phyloP scores from a whole-genome alignment of 2,797 vertebrate genomes.

The Apogon hyalosoma region DNA sequence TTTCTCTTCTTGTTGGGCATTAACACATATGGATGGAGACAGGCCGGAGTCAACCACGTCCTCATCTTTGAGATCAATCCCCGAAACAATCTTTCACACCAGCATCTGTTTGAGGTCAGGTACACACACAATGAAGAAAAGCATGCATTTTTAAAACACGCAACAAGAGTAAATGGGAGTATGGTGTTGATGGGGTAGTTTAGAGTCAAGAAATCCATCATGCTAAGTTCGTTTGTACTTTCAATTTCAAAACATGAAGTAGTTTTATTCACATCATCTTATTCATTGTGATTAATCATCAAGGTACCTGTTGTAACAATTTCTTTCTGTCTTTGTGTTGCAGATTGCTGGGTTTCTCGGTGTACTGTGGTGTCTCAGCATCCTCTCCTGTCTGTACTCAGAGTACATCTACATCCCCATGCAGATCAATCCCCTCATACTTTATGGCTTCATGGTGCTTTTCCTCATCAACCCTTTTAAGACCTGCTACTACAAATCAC shows the following conservation, averaged over 20 bases:
- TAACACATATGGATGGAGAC: constrained; percentile 98
- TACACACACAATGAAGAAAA: not conserved
- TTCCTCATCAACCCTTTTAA: constrained; percentile 98
- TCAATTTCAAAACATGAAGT: constrained; percentile 10
- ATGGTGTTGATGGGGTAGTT: constrained; percentile 5
- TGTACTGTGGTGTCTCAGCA: constrained; percentile 96
- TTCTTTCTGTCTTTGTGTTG: constrained; percentile 32
- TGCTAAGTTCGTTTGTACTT: constrained; percentile 8
- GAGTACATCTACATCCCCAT: constrained; percentile 88
- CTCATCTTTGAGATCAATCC: constrained; percentile 99
- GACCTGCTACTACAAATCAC: constrained; percentile 97
- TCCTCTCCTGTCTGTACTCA: constrained; percentile 94
- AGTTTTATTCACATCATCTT: constrained; percentile 14
- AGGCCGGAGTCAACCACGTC: constrained; percentile 98
- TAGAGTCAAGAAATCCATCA: too few relatives aligned
- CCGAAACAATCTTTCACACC: constrained; percentile 97
- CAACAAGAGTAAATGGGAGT: constrained; percentile 13
- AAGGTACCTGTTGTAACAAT: constrained; percentile 24
- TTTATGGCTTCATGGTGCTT: constrained; percentile 96
- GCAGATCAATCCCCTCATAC: constrained; percentile 94
- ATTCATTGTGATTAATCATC: constrained; percentile 26
- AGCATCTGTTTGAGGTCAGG: constrained; percentile 97
- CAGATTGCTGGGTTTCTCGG: constrained; percentile 98
- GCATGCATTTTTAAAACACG: not conserved
- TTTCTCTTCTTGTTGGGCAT: constrained; percentile 99